phyloP scores from a whole-genome alignment of 2,113 vertebrate genomes.

The Poeciliopsis turrubarensis region DNA sequence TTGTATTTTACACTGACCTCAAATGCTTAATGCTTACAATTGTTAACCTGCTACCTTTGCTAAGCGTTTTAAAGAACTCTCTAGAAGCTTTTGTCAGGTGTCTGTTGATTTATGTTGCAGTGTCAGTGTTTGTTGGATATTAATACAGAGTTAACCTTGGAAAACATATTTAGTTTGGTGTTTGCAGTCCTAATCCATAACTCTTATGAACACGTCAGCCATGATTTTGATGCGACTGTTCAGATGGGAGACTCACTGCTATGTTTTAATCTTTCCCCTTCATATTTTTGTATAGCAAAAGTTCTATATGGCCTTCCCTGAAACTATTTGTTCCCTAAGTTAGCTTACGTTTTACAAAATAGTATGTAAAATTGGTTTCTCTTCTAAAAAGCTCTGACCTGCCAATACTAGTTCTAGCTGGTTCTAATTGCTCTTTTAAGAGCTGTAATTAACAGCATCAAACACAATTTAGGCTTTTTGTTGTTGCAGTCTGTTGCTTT shows the following conservation, averaged over 20 bases:
- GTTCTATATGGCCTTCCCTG: constrained; percentile 31
- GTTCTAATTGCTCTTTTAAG: background rate
- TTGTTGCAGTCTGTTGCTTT: background rate
- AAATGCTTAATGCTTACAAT: constrained; percentile 31
- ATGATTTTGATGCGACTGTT: constrained; percentile 36
- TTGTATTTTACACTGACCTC: constrained; percentile 45
- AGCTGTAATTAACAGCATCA: background rate
- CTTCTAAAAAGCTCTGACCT: background rate
- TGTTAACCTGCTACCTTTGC: constrained; percentile 47
- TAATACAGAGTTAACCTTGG: constrained; percentile 71
- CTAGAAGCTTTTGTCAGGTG: constrained; percentile 21
- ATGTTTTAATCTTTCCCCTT: constrained; percentile 31
- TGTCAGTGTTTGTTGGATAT: constrained; percentile 63
- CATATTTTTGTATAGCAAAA: constrained; percentile 17
- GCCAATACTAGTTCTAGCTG: background rate
- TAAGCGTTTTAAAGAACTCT: constrained; percentile 35
- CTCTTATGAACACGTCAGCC: constrained; percentile 42
- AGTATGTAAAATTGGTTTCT: background rate
- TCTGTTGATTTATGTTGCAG: constrained; percentile 42
- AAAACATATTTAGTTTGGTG: constrained; percentile 69
- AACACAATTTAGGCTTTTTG: background rate
- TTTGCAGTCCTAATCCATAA: constrained; percentile 62
- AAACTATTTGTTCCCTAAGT: constrained; percentile 15
- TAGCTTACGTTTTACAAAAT: constrained; percentile 11
- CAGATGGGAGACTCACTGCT: constrained; percentile 28